Evolutionary conservation across 2,888 invertebrate species (phyloP), one percentile per base, ranked within the genome.

Genomic region (Drosophila formosana): DNA sequence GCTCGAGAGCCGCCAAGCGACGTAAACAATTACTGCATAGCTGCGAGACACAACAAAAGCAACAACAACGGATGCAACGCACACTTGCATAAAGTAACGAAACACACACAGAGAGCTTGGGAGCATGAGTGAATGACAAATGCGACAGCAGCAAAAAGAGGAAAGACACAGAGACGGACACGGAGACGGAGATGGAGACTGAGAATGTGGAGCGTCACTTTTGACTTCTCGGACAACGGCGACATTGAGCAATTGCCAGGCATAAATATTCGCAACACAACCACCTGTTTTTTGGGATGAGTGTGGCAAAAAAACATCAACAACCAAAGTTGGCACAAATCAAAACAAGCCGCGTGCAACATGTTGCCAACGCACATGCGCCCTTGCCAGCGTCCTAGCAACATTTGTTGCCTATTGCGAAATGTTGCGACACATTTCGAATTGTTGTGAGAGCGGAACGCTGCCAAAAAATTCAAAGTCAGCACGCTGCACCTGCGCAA

Each of bases 201-300:
- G 55, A 18, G 18, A 18, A 50, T 43, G 57, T 47, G 8, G 39
- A 62, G 30, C 41, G 49, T 66, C 53, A 65, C 56, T 51, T 68
- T 64, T 78, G 41, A 43, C 67, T 66, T 66, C 39, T 41, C 39
- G 77, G 71, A 84, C 39, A 41, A 41, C 56, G 79, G 57, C 79
- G 82, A 83, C 89, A 82, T 79, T 89, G 89, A 89, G 82, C 80
- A 86, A 88, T 89, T 84, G 83, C 89, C 51, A 58, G 58, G 83
- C 80, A 88, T 88, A 82, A 82, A 89, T 88, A 80, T 72, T 63
- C 53, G 39, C 65, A 49, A 8, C 37, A 57, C 66, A 83, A 83
- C 83, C 83, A 83, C 83, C 83, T 83, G 86, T 83, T 83, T 72
- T 83, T 83, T 72, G 78, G 75, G 61, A 62, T 49, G 45, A 37